Evolutionary conservation across 2,888 invertebrate species (phyloP), one percentile per base, ranked within the genome.

Genomic region (Dicyrtomina minuta): DNA sequence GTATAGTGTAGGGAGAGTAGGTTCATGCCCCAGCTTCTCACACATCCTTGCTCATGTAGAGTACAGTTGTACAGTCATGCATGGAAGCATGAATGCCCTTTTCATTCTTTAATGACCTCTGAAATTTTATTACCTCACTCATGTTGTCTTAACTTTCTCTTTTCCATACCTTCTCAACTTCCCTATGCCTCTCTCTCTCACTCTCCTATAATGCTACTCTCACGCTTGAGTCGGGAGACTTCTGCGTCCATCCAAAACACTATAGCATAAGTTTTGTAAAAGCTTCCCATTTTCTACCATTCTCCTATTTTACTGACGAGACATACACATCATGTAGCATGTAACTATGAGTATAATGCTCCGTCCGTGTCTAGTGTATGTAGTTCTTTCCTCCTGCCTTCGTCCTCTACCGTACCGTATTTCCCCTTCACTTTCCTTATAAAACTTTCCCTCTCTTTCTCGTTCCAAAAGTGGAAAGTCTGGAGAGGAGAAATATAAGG

Each of bases 121-220:
- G 26, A 51, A 64, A 64, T 64, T 64, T 64, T 64, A 64, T 64
- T 51, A 22, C 51, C 51, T 27, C 64, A 64, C 27, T 27, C 12
- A 55, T 26, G 51, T 17, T 27, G 24, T 51, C 22, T 17, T 22
- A 12, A 51, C 15, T 10, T 51, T 51, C 51, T 22, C 17, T 51
- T 61, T 27, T 43, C 43, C 43, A 43, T n/a, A 41, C 22, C 39
- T 15, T 60, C 12, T 44, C 44, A 27, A 15, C 24, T 10, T 6
- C 13, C n/a, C 8, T 17, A 3, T 41, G n/a, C 10, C 60, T 26
- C 26, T 60, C 22, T 41, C 59, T 41, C 59, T 6, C 22, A 17
- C 41, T 8, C 17, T 13, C 33, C 15, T 39, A 26, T 12, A 26
- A 17, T 58, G 13, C n/a, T 12, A 41, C 22, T 20, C 15, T 15